phyloP scores from a whole-genome alignment of 2,797 vertebrate species.

The Lagodon rhomboides region DNA sequence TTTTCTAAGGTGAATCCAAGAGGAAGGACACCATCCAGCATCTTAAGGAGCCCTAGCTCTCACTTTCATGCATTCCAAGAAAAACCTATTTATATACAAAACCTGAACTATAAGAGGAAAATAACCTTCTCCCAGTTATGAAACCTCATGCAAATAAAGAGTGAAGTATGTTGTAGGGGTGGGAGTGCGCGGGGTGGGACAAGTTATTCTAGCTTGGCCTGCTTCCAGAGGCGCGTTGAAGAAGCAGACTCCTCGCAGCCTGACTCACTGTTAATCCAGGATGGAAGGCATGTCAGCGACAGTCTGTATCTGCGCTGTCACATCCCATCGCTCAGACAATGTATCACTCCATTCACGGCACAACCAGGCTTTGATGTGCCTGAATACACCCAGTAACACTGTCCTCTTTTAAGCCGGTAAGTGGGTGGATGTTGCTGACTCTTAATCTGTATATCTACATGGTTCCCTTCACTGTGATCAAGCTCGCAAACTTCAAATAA shows the following conservation, averaged over 20 bases:
- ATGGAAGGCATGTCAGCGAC: conserved; percentile 71
- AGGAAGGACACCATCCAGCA: conserved; percentile 7
- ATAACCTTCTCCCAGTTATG: conserved; percentile 26
- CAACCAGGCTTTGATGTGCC: conserved; percentile 73
- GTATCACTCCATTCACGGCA: conserved; percentile 76
- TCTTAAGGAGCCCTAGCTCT: conserved; percentile 37
- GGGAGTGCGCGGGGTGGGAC: conserved; percentile 29
- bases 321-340: conserved; percentile 75
- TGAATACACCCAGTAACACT: conserved; percentile 69
- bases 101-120: conserved; percentile 26
- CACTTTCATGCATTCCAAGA: conserved; percentile 49
- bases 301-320: conserved; percentile 75
- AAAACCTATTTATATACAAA: conserved; percentile 48
- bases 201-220: conserved; percentile 70
- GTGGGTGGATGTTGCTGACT: conserved; percentile 74
- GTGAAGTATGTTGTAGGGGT: conserved; percentile 43
- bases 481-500: conserved; percentile 70
- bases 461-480: conserved; percentile 62
- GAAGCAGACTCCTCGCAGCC: conserved; percentile 61
- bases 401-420: conserved; percentile 70
- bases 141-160: conserved; percentile 66
- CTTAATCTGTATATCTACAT: conserved; percentile 76
- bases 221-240: conserved; percentile 50
- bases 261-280: conserved; percentile 76
- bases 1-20: conserved; percentile 7